Base-by-base conservation (phyloP, 2,888 invertebrate species). In the Therioaphis trifolii region DNA sequence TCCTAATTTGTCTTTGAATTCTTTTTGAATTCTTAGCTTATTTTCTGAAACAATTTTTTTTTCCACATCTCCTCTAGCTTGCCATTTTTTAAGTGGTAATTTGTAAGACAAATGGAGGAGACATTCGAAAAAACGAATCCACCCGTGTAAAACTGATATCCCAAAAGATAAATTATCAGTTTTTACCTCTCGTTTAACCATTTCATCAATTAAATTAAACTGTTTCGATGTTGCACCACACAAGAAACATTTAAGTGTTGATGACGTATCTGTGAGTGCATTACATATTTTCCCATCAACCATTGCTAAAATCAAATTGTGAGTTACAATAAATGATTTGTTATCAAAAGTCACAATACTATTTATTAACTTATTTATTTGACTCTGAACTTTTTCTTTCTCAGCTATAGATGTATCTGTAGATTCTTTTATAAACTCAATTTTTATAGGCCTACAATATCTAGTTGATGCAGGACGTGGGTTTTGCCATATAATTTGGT, bases 381-480 rank as follows among this genome's bases (percentile, higher is more conserved):
- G 84, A 35, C 18, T 35, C 2, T 55, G 27, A 27, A 74, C 12
- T 29, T 35, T 72, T 29, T 52, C 14, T 74, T 74, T 74, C 7
- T 74, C 35, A 14, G 29, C 21, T 27, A 71, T 12, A 61, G 74
- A 68, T 12, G 84, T 49, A 84, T 86, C 85, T 46, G 86, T 85
- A 75, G 86, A 85, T 80, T 88, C 87, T 84, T 87, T 87, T 40
- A 85, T 66, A 86, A 87, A 87, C 84, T 87, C 85, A 82, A 87
- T 86, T 85, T 86, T 87, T 75, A 87, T 71, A 24, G 87, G 87
- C 80, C 87, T 86, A 85, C 87, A 88, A 77, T 85, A 88, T 61
- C 86, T 84, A 11, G 87, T 87, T 35, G 87, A 87, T 52, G 86
- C 76, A 15, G 87, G 86, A 49, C 86, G 69, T 52, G 86, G 87